phyloP scores from a whole-genome alignment of 2,797 vertebrate genomes.

The Calcarius lapponicus region DNA sequence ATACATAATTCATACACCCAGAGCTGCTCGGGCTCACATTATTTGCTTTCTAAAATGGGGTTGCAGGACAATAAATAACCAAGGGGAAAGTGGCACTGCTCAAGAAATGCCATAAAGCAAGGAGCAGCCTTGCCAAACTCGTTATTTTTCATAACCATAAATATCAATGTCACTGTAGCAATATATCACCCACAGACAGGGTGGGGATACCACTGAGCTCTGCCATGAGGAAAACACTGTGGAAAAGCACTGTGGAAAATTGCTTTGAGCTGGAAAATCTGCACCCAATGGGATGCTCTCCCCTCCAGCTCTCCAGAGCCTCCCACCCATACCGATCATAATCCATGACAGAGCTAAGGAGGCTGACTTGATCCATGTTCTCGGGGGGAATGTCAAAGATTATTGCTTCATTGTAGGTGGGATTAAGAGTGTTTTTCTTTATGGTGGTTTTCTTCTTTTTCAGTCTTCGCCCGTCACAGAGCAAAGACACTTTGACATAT shows the following conservation, averaged over 20 bases:
- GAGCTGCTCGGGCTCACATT: background rate
- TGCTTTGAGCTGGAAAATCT: background rate
- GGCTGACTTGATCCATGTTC: conserved; percentile 98
- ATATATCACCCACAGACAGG: background rate
- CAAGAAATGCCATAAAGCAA: background rate
- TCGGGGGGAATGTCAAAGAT: conserved; percentile 99
- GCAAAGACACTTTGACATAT: conserved; percentile 96
- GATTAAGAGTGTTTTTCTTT: conserved; percentile 97
- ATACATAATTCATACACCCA: background rate
- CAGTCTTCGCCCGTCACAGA: conserved; percentile 92
- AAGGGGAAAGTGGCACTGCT: background rate
- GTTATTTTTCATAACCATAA: background rate
- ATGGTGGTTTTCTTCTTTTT: conserved; percentile 99
- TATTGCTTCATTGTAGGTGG: conserved; percentile 97
- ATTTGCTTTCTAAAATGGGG: background rate
- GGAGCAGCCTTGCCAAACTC: background rate
- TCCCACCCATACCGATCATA: conserved; percentile 90
- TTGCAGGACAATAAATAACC: background rate
- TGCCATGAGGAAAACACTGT: background rate
- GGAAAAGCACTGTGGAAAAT: background rate
- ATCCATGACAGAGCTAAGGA: conserved; percentile 98
- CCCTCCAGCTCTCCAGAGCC: background rate
- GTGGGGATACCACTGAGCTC: background rate
- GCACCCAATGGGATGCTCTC: background rate
- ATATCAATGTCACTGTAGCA: background rate